These are phyloP conservation scores for Megamerina dolium DNA, from an alignment of 2,888 invertebrate genomes.

Conservation along the genomic window DNA sequence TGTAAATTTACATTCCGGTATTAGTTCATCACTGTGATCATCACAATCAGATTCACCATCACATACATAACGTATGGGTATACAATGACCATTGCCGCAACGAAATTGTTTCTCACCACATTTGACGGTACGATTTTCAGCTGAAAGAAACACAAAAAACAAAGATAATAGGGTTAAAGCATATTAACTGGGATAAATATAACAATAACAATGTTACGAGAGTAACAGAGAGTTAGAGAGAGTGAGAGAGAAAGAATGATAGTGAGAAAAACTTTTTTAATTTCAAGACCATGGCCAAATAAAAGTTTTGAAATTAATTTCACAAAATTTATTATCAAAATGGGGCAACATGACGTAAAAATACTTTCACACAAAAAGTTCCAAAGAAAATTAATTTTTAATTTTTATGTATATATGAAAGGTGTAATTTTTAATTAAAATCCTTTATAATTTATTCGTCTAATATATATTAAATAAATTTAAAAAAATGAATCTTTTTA, in stretches of 20 bases:
- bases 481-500: no score
- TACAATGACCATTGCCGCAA: conserved; percentile 69
- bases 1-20: conserved; percentile 64
- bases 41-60: conserved; percentile 74
- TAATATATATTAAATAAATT: no score
- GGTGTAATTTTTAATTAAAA: no score
- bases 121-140: conserved; percentile 29
- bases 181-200: conserved; percentile 1
- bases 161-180: conserved; percentile 3
- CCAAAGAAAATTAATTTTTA: no score
- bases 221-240: no score
- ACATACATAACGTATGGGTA: conserved; percentile 71
- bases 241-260: neutral
- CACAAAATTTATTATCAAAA: no score
- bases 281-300: neutral
- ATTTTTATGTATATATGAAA: no score
- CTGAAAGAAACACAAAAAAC: conserved; percentile 30
- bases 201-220: neutral
- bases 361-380: no score
- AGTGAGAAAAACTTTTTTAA: conserved; percentile 2
- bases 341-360: no score
- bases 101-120: conserved; percentile 62
- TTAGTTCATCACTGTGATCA: conserved; percentile 75
- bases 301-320: no score
- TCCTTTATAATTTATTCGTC: no score